Base-by-base conservation (phyloP, 2,797 vertebrate genomes). In the Pseudopleuronectes americanus region DNA sequence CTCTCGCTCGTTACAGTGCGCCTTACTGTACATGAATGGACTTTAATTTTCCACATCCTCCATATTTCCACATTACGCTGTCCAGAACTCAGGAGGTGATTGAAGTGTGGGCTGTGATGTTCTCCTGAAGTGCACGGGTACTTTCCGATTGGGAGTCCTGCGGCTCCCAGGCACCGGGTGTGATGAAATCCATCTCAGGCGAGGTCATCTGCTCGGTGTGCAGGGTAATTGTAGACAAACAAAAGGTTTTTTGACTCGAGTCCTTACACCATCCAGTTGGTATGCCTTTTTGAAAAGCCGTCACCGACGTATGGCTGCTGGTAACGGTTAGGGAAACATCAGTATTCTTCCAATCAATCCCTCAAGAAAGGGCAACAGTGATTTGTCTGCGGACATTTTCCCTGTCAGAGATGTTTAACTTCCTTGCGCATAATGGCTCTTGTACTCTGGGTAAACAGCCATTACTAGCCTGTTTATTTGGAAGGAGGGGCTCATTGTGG, bases 361-460 rank as follows among this genome's bases (percentile, higher is more conserved):
- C 83, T 79, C 74, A 53, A 86, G 83, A 89, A 92, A 89, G 87
- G 87, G 85, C 88, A 91, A 85, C 87, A 80, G 90, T 88, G 90
- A 95, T 95, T 94, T 94, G 93, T 94, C 92, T 90, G 86, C 48
- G 55, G 91, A 83, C 84, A 87, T 94, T 95, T 92, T 88, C 58
- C 89, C 89, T 94, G 93, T 94, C 94, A 94, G 80, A 93, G 89
- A 92, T 94, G 92, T 95, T 95, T 93, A 94, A 93, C 89, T 94
- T 94, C 87, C 79, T 84, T 38, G 64, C 62, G 33, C 79, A 78
- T 92, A 93, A 93, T 93, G 87, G 88, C 88, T 92, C 88, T 90
- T 85, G 84, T 90, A 81, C 90, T 87, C 85, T 91, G 83, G 77
- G 92, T 91, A 94, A 94, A 93, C 90, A 94, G 83, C 90, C 90